Conservation (phyloP, 1,140 invertebrate genomes). For the Grapholita molesta region DNA sequence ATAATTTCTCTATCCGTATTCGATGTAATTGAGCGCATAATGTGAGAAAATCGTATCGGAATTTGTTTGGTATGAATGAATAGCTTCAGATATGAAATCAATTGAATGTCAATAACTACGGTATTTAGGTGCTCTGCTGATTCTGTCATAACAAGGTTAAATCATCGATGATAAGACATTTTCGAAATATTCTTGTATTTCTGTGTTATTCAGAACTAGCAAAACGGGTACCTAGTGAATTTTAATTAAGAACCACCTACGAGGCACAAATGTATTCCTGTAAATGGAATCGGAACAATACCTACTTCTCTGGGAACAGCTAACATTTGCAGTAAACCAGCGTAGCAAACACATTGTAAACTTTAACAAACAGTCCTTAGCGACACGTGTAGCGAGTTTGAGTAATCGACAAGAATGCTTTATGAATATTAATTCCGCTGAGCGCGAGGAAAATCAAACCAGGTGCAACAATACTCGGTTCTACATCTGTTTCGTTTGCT, state of each 20-base stretch:
- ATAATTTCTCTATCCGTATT: slow-evolving; percentile 57
- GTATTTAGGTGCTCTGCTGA: not conserved
- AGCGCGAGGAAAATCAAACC: slow-evolving; percentile 20
- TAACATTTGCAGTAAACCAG: slow-evolving; percentile 41
- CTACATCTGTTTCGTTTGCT: not conserved
- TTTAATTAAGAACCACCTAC: not conserved
- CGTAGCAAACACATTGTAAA: slow-evolving; percentile 49
- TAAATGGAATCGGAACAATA: slow-evolving; percentile 54
- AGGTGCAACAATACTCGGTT: not conserved
- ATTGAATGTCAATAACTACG: not conserved
- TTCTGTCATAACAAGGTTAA: not conserved
- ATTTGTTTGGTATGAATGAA: slow-evolving; percentile 3
- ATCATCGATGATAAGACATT: not conserved
- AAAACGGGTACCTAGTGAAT: not conserved
- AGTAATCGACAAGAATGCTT: slow-evolving; percentile 42
- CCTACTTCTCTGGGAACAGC: slow-evolving; percentile 43
- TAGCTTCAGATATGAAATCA: not conserved
- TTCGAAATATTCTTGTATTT: not conserved
- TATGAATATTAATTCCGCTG: slow-evolving; percentile 49
- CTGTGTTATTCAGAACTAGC: not conserved
- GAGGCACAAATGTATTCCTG: not conserved
- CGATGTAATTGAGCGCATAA: slow-evolving; percentile 23
- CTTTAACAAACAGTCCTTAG: slow-evolving; percentile 40
- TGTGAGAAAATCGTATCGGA: not conserved
- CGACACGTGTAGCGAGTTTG: slow-evolving; percentile 44